A percentile compares a stretch with the other conserved stretches of the same genome.
Conservation (phyloP, 2,113 vertebrate species). For the Climacteris rufus region DNA sequence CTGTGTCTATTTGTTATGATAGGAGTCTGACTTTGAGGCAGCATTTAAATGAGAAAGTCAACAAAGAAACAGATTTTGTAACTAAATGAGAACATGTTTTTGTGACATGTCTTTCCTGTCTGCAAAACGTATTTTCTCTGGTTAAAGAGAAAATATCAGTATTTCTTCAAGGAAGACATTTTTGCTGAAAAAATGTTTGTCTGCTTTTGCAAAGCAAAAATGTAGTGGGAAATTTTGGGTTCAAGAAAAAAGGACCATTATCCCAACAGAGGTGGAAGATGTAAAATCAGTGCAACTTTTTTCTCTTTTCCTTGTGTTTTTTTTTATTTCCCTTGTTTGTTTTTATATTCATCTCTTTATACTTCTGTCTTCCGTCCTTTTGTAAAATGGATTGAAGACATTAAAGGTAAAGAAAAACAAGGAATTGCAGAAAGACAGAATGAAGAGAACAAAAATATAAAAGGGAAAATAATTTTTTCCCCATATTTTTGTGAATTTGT, state of each 20-base stretch:
- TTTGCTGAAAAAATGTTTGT: background rate
- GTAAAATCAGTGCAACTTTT: background rate
- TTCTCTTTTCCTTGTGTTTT: background rate
- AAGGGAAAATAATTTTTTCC: background rate
- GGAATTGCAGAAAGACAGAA: background rate
- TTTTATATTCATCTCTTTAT: background rate
- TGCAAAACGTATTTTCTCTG: constrained; percentile 42
- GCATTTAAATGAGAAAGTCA: constrained; percentile 53
- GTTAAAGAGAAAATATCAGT: constrained; percentile 45
- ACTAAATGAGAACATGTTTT: constrained; percentile 58
- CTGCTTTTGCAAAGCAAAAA: background rate
- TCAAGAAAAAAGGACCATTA: background rate
- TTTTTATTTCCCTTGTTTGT: background rate
- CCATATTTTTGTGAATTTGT: background rate
- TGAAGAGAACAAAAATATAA: background rate
- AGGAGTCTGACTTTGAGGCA: constrained; percentile 39
- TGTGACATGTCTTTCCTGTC: constrained; percentile 47
- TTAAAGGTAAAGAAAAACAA: background rate
- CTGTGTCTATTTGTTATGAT: constrained; percentile 52
- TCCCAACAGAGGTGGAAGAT: background rate
- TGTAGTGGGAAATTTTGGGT: background rate
- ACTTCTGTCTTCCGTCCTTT: background rate
- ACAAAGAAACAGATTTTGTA: constrained; percentile 58
- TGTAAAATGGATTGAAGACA: background rate
- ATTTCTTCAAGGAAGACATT: background rate